Conservation (phyloP, 2,888 invertebrate species). For the Conops quadrifasciatus region DNA sequence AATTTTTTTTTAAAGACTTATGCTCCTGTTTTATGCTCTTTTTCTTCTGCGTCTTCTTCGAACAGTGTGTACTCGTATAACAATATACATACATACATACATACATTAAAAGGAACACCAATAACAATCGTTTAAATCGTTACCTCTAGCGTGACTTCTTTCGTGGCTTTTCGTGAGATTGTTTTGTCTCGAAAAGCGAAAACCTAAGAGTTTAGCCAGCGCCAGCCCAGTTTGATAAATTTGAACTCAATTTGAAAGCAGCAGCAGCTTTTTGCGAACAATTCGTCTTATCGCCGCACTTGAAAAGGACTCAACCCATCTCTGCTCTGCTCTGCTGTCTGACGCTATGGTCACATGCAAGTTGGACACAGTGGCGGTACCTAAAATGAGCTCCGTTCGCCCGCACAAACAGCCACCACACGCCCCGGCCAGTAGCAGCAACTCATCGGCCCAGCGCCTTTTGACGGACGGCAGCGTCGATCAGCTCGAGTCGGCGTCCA, state of each 20-base stretch:
- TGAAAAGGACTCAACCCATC: no score
- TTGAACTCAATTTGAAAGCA: no score
- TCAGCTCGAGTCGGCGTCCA: constrained; percentile 63
- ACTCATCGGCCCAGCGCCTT: constrained; percentile 64
- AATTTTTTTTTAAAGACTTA: no score
- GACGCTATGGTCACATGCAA: constrained; percentile 64
- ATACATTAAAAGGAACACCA: background rate
- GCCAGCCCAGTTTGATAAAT: no score
- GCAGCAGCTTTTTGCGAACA: background rate
- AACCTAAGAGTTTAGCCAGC: background rate
- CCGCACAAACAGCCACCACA: constrained; percentile 48
- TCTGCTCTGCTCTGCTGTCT: background rate
- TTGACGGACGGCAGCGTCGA: constrained; percentile 63
- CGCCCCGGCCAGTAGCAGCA: constrained; percentile 51
- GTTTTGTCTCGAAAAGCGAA: background rate
- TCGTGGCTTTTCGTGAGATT: constrained; percentile 4
- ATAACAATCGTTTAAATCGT: constrained; percentile 9
- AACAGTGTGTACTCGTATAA: background rate
- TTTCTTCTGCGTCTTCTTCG: constrained; percentile 10
- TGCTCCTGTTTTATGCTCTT: background rate
- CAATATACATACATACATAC: background rate
- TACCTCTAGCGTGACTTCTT: no score
- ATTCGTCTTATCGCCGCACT: no score
- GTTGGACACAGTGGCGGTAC: constrained; percentile 60
- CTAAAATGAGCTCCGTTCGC: constrained; percentile 59